phyloP scores from a whole-genome alignment of 1,140 invertebrate genomes.

The Globodera ellingtonae region DNA sequence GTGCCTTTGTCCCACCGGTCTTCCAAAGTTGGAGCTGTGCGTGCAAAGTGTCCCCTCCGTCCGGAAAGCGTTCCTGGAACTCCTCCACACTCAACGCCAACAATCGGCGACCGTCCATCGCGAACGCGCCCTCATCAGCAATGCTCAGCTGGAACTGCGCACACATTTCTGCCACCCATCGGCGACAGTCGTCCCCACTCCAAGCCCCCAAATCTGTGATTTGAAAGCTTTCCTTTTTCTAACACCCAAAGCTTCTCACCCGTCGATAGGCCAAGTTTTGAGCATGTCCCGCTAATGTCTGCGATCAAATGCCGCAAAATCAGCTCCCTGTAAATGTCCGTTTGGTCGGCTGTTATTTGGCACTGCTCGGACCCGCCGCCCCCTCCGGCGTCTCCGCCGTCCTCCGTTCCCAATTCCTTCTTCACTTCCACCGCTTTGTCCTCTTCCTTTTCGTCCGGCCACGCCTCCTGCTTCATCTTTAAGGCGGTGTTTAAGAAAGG shows the following conservation, averaged over 20 bases:
- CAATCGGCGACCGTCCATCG: conserved; percentile 60
- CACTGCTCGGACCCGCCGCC: not conserved
- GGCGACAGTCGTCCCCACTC: conserved; percentile 62
- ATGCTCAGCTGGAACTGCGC: conserved; percentile 55
- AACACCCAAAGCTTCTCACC: not conserved
- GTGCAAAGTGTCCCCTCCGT: conserved; percentile 64
- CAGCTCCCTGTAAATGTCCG: conserved; percentile 62
- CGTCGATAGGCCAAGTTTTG: conserved; percentile 53
- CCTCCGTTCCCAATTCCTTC: not conserved
- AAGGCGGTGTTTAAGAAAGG: too few relatives aligned
- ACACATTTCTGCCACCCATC: conserved; percentile 66
- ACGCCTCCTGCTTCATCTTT: conserved; percentile 9
- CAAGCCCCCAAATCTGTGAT: conserved; percentile 64
- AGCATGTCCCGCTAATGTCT: conserved; percentile 60
- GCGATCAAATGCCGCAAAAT: conserved; percentile 62
- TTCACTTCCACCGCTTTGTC: not conserved
- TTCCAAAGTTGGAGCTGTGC: conserved; percentile 67
- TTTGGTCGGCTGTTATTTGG: conserved; percentile 34
- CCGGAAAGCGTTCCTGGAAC: conserved; percentile 58
- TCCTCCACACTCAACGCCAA: conserved; percentile 62
- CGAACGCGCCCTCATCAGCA: conserved; percentile 21
- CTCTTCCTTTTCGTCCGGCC: not conserved
- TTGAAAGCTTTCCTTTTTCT: too few relatives aligned
- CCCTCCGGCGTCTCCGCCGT: not conserved
- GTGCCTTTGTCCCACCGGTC: conserved; percentile 60